Base-by-base conservation (phyloP, 2,113 vertebrate species). In the Myiopsitta monachus region DNA sequence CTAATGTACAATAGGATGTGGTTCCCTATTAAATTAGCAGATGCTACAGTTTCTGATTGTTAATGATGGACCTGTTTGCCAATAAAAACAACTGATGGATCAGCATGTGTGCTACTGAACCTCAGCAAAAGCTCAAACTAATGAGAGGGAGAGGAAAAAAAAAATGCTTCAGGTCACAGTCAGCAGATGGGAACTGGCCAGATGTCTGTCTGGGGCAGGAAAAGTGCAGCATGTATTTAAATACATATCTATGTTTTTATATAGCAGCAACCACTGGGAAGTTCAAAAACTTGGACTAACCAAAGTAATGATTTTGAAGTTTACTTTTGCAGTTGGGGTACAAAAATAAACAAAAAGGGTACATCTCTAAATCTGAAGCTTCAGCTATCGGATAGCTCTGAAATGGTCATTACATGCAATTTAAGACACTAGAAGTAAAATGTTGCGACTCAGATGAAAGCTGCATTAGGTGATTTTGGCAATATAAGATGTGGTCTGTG, bases 151-250 rank as follows among this genome's bases (percentile, higher is more conserved):
- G 91, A 92, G 68, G 77, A 67, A 82, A 70, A 70, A 49, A 95
- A 70, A 95, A 97, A 95, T 88, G 84, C 91, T 97, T 79, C 92
- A 94, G 93, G 95, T 97, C 97, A 96, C 55, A 95, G 88, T 95
- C 92, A 91, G 90, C 94, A 96, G 94, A 97, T 96, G 96, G 78
- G 92, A 96, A 95, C 75, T 84, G 77, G 92, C 91, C 92, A 97
- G 95, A 93, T 96, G 92, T 95, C 93, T 97, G 90, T 97, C 96
- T 96, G 83, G 92, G 95, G 92, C 95, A 97, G 73, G 70, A 83
- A 94, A 94, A 97, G 88, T 94, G 72, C 96, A 94, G 76, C 57
- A 94, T 82, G 55, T 73, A 91, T 94, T 96, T 95, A 92, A 96
- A 94, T 89, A 87, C 30, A 86, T 95, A 93, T 91, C 54, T 82